Evolutionary conservation across 2,888 invertebrate species (phyloP).

Genomic region (Tipula confusa): DNA sequence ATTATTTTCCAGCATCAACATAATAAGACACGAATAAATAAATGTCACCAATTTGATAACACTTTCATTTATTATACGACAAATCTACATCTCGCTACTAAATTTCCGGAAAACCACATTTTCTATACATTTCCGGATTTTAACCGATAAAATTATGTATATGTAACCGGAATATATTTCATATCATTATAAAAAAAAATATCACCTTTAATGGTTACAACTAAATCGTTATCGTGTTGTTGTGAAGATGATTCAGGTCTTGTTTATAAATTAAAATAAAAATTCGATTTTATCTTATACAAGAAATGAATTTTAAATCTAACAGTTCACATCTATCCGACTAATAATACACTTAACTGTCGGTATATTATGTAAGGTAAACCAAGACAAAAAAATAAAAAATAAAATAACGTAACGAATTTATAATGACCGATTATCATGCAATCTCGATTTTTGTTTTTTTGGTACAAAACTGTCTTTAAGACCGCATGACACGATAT

Average conservation of each 20-base stretch:
- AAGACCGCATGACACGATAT: not conserved
- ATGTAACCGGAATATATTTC: not conserved
- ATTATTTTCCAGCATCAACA: too few species aligned
- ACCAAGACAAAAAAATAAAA: not conserved
- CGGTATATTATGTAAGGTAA: not conserved
- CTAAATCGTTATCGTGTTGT: not conserved
- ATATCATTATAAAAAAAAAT: not conserved
- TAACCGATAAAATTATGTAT: not conserved
- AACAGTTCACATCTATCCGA: not conserved
- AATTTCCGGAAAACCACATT: not conserved
- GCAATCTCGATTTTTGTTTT: not conserved
- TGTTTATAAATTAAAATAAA: not conserved
- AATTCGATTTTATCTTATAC: not conserved
- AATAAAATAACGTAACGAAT: slow-evolving; percentile 5
- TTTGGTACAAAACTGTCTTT: not conserved
- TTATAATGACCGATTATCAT: not conserved
- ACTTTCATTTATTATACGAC: not conserved
- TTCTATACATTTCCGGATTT: not conserved
- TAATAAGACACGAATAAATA: too few species aligned
- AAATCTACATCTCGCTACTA: not conserved
- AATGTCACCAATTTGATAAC: not conserved
- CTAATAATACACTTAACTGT: not conserved
- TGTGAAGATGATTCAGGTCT: not conserved
- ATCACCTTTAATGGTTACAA: not conserved
- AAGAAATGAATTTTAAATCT: not conserved